phyloP scores from a whole-genome alignment of 2,888 invertebrate species.

The Cataglyphis livida region DNA sequence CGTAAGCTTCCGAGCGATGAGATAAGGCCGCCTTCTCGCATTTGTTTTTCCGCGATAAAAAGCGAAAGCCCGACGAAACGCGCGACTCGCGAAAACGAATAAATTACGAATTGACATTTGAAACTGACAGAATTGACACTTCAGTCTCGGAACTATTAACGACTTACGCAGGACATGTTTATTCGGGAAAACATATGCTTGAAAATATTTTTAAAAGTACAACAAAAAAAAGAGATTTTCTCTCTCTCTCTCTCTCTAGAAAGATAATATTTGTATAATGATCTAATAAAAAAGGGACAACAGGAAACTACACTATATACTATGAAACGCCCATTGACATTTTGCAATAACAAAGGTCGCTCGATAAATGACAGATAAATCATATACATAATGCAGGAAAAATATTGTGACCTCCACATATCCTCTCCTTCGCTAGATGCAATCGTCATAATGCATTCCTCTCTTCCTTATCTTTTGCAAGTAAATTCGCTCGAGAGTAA shows the following conservation, averaged over 20 bases:
- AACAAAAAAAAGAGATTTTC: background rate
- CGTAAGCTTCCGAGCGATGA: conserved; percentile 30
- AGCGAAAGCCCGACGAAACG: conserved; percentile 46
- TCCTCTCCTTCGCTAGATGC: conserved; percentile 3
- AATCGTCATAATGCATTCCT: conserved; percentile 39
- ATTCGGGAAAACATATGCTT: background rate
- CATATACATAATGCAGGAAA: background rate
- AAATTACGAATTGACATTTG: conserved; percentile 24
- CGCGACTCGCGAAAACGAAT: conserved; percentile 57
- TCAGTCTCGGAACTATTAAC: background rate
- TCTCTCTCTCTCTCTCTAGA: too few relatives aligned
- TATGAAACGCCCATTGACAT: background rate
- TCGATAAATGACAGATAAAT: background rate
- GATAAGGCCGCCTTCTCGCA: conserved; percentile 58
- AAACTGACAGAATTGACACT: conserved; percentile 11
- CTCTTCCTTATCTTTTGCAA: background rate
- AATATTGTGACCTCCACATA: conserved; percentile 21
- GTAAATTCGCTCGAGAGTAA: conserved; percentile 25
- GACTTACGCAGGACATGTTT: background rate
- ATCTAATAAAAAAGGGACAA: background rate
- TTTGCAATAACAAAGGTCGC: conserved; percentile 22
- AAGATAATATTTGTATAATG: background rate
- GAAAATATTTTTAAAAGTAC: background rate
- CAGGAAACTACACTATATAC: background rate
- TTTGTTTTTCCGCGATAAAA: conserved; percentile 70